A percentile compares a stretch with the other conserved stretches of the same genome.
phyloP scores from a whole-genome alignment of 2,113 vertebrate genomes.

The Anhinga anhinga region DNA sequence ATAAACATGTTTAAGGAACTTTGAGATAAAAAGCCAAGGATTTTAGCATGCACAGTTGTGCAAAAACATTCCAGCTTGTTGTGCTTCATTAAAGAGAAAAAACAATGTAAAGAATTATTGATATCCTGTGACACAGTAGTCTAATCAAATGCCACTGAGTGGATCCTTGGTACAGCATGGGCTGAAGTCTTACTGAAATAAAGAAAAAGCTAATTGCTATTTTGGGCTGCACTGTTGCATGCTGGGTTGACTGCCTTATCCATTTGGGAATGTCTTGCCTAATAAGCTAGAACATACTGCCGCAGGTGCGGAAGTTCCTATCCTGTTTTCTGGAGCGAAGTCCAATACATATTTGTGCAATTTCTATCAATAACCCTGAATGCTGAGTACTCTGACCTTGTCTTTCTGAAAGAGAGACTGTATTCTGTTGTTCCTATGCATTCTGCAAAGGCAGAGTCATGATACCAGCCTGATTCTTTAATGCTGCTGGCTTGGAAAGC shows the following conservation, averaged over 20 bases:
- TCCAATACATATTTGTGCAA: not conserved
- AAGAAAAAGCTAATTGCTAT: not conserved
- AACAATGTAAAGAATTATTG: not conserved
- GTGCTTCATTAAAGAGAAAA: not conserved
- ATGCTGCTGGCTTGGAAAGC: not conserved
- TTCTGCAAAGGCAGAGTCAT: not conserved
- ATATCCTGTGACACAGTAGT: not conserved
- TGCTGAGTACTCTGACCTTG: too few species aligned
- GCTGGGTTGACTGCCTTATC: not conserved
- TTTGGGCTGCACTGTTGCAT: not conserved
- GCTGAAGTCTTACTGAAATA: not conserved
- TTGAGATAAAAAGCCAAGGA: not conserved
- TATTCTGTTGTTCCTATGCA: not conserved
- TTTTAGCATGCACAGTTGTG: not conserved
- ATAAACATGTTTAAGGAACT: not conserved
- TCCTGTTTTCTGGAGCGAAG: not conserved
- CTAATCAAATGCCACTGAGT: not conserved
- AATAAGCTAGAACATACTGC: not conserved
- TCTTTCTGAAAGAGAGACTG: not conserved
- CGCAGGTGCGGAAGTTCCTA: not conserved
- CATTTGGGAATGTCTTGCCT: not conserved
- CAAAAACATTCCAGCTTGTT: not conserved
- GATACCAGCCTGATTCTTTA: not conserved
- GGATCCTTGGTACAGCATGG: not conserved
- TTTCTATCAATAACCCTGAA: not conserved